Base-by-base conservation (phyloP, 2,113 vertebrate genomes). In the Aphelocoma coerulescens region DNA sequence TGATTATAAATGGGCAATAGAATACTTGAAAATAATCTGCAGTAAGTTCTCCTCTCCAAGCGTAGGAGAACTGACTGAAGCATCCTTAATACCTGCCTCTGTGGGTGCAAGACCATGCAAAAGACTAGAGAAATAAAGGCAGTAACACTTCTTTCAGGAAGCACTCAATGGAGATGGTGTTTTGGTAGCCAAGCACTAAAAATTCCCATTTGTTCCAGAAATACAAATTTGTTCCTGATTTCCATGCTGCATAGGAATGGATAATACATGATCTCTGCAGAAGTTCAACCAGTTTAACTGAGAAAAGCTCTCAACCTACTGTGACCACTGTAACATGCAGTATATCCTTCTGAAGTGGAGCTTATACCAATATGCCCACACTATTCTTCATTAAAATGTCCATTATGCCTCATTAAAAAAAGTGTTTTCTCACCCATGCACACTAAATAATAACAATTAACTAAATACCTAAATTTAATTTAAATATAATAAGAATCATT, bases 301-400 rank as follows among this genome's bases (percentile, higher is more conserved):
- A 81, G 63, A 65, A 80, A 57, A 49, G 2, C 3, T 65, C 21
- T 41, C 10, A 44, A 2, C 7, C 22, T 66, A 51, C 16, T 44
- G n/a, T 2, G 3, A 39, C 6, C 10, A 9, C 10, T 78, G 10
- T 21, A 43, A 41, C 4, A 22, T 4, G 0, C 10, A 61, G 11
- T n/a, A 8, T n/a, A 41, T 68, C n/a, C 11, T 83, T 61, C 72
- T 92, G 22, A 88, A 65, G 19, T n/a, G 44, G 9, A 8, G 5
- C 26, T 71, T 39, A 88, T 21, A 51, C 16, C 24, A 61, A 15
- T 7, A 35, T 18, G 9, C n/a, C 13, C 41, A 28, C 24, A 39
- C 19, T 59, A 65, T 39, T 75, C 59, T 63, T 72, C 27, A 79
- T 57, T 72, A 63, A 81, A 88, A 79, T 77, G 79, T 17, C 13